Conservation (phyloP, 2,888 invertebrate species). For the Agonum fuliginosum region DNA sequence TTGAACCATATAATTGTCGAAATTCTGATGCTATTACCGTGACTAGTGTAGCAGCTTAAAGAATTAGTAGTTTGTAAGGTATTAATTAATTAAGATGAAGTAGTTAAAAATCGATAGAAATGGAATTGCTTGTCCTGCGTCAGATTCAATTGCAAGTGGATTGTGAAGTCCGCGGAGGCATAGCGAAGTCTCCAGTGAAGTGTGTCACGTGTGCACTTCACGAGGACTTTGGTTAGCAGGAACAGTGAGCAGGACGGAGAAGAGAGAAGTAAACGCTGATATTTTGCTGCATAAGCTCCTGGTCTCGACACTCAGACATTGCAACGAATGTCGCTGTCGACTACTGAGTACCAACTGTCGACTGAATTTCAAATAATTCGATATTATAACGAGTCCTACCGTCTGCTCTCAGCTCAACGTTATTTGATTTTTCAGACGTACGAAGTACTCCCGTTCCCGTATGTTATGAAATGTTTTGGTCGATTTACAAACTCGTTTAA, state of each 20-base stretch:
- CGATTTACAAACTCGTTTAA: no score
- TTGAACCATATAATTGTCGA: no score
- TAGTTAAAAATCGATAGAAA: neutral
- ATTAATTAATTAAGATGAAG: neutral
- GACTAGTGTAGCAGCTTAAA: no score
- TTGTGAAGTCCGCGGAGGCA: neutral
- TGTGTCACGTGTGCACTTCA: conserved; percentile 14
- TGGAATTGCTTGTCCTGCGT: neutral
- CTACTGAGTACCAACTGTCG: no score
- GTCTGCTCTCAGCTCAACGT: neutral
- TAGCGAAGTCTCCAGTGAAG: neutral
- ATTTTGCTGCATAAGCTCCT: conserved; percentile 6
- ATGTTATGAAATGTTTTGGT: neutral
- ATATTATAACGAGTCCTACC: neutral
- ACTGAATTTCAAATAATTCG: neutral
- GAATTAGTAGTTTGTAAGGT: no score
- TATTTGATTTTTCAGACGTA: neutral
- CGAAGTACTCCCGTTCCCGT: no score
- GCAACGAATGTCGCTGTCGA: neutral
- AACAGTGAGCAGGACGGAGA: no score
- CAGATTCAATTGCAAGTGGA: neutral
- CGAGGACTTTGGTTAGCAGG: no score
- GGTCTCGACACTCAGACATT: neutral
- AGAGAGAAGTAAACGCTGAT: neutral
- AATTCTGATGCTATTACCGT: no score